A percentile compares a stretch with the other conserved stretches of the same genome.
Evolutionary conservation across 1,140 invertebrate genomes (phyloP).

Genomic region (Drosophila suzukii): DNA sequence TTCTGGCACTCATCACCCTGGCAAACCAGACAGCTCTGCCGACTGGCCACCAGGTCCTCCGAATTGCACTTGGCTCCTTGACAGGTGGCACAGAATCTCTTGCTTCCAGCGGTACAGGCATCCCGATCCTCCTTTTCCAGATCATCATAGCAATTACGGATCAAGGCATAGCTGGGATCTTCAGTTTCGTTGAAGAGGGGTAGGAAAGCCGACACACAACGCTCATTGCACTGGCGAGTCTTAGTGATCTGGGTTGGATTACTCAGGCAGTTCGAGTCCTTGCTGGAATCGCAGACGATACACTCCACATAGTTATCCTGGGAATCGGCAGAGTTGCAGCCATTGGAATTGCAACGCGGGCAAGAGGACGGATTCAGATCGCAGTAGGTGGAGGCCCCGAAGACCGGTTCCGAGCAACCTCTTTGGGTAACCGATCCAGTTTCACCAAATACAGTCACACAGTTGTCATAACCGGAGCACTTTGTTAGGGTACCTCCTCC

Average conservation of each 20-base stretch:
- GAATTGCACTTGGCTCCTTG: conserved; percentile 55
- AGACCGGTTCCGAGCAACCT: conserved; percentile 55
- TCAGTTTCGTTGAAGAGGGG: conserved; percentile 42
- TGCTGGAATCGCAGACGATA: conserved; percentile 64
- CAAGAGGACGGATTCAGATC: conserved; percentile 51
- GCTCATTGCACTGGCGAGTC: conserved; percentile 60
- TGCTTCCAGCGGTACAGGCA: conserved; percentile 38
- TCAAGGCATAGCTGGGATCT: conserved; percentile 61
- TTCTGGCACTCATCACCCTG: conserved; percentile 63
- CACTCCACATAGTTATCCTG: conserved; percentile 63
- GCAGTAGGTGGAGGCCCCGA: conserved; percentile 41
- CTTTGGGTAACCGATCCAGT: conserved; percentile 54
- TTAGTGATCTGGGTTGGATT: conserved; percentile 27
- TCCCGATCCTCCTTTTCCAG: conserved; percentile 63
- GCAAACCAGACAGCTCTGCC: conserved; percentile 68
- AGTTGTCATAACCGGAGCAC: conserved; percentile 62
- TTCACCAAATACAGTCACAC: conserved; percentile 66
- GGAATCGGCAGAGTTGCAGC: conserved; percentile 66
- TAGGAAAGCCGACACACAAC: conserved; percentile 67
- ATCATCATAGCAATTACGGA: conserved; percentile 71
- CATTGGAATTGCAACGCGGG: conserved; percentile 77
- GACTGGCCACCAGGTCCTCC: conserved; percentile 51
- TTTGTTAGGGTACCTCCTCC: conserved; percentile 20
- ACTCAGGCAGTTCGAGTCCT: conserved; percentile 40
- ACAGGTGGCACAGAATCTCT: conserved; percentile 58